These are phyloP conservation scores for Chelonia mydas DNA, from an alignment of 2,797 vertebrate species.

Conservation along the genomic window DNA sequence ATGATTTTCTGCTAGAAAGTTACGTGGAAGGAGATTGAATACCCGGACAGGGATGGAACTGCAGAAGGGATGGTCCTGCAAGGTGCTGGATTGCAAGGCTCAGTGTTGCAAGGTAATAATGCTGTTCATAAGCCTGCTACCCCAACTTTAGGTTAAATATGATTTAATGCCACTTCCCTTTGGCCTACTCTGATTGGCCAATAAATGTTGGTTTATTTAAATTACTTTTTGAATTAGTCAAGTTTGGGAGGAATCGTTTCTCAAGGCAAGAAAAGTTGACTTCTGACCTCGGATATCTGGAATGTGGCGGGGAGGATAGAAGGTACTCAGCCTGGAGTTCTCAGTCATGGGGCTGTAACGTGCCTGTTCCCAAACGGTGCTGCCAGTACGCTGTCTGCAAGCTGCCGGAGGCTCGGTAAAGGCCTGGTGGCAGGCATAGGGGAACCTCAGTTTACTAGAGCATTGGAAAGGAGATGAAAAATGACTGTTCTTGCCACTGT, in stretches of 20 bases:
- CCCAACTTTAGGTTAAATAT: no score
- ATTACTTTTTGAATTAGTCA: background rate
- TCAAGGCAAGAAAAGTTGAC: background rate
- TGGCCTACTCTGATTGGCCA: background rate
- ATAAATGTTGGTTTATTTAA: background rate
- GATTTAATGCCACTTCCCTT: no score
- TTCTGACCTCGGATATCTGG: background rate
- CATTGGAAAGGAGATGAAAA: conserved; percentile 26
- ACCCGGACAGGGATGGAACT: no score
- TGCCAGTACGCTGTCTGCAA: no score
- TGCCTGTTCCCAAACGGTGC: background rate
- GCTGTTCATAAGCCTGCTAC: no score
- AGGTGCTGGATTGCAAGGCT: no score
- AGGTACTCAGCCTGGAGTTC: background rate
- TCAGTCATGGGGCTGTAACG: no score
- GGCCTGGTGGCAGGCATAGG: background rate
- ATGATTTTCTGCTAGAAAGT: no score
- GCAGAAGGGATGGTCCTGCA: no score
- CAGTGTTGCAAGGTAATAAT: no score
- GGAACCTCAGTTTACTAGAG: background rate
- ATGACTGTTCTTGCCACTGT: conserved; percentile 13
- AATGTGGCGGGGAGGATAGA: background rate
- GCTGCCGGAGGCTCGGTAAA: background rate
- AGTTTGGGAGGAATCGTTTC: background rate
- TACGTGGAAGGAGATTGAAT: no score